Conservation (phyloP, 2,797 vertebrate species). For the Sebastes taczanowskii region DNA sequence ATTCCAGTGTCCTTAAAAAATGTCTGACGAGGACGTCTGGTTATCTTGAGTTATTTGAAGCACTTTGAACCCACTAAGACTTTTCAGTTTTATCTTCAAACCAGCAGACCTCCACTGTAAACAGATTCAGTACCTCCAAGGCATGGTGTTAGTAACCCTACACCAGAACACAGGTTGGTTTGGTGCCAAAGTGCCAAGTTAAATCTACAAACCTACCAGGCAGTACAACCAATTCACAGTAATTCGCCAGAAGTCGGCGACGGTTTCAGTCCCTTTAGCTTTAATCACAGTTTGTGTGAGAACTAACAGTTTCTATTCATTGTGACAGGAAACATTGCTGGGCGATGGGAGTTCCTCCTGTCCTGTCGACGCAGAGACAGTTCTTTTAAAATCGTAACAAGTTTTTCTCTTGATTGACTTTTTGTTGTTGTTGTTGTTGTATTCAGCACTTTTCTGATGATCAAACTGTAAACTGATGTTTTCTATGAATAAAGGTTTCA, state of each 20-base stretch:
- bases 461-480: slow-evolving; percentile 55
- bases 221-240: fast-evolving
- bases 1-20: background rate
- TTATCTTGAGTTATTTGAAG: slow-evolving; percentile 20
- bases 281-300: background rate
- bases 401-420: slow-evolving; percentile 1
- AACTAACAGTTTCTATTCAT: background rate
- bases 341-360: slow-evolving; percentile 46
- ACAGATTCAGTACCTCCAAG: background rate
- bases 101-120: background rate
- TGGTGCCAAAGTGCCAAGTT: background rate
- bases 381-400: background rate
- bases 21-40: background rate
- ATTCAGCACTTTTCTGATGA: slow-evolving; percentile 56
- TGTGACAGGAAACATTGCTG: slow-evolving; percentile 54
- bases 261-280: background rate
- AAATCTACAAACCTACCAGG: background rate
- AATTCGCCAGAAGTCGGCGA: background rate
- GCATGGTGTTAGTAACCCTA: fast-evolving
- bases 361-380: background rate
- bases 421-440: slow-evolving; percentile 1
- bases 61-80: slow-evolving; percentile 17
- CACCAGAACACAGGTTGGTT: fast-evolving
- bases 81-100: slow-evolving; percentile 18
- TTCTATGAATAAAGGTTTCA: slow-evolving; percentile 70